Evolutionary conservation across 2,113 vertebrate genomes (phyloP).

Genomic region (Microtus pennsylvanicus): DNA sequence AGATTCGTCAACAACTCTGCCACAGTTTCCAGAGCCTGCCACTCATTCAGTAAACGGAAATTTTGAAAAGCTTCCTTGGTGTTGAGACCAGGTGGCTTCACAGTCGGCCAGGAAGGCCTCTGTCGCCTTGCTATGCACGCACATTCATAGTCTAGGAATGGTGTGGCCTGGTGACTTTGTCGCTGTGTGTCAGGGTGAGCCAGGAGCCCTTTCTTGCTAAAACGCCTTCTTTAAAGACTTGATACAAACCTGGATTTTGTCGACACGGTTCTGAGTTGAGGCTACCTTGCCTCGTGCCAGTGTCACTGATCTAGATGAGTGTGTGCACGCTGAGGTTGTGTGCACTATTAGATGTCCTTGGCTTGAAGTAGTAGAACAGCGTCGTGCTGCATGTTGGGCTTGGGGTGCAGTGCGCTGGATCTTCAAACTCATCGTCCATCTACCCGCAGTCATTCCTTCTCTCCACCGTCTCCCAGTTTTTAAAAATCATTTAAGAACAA

Average conservation of each 20-base stretch:
- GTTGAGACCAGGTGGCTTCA: not conserved
- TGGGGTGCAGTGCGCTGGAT: not conserved
- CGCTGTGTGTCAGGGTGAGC: not conserved
- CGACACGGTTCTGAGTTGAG: not conserved
- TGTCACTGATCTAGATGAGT: not conserved
- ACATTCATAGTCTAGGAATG: not conserved
- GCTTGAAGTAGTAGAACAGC: not conserved
- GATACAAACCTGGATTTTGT: not conserved
- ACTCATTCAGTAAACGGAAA: not conserved
- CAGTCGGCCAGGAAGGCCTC: not conserved
- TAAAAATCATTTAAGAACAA: not conserved
- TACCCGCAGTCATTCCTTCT: not conserved
- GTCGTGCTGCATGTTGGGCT: rapidly evolving
- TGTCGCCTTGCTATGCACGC: not conserved
- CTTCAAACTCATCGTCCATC: not conserved
- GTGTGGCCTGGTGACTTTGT: not conserved
- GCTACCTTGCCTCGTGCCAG: not conserved
- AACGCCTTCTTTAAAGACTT: not conserved
- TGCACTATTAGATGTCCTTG: not conserved
- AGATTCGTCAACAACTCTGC: not conserved
- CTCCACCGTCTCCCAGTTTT: not conserved
- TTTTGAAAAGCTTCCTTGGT: not conserved
- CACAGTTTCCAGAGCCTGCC: not conserved
- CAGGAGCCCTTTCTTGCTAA: not conserved
- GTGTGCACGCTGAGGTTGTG: not conserved